Conservation (phyloP, 30 jellyfish, hydroid and myxozoan genomes). For the Mastigias papua region DNA sequence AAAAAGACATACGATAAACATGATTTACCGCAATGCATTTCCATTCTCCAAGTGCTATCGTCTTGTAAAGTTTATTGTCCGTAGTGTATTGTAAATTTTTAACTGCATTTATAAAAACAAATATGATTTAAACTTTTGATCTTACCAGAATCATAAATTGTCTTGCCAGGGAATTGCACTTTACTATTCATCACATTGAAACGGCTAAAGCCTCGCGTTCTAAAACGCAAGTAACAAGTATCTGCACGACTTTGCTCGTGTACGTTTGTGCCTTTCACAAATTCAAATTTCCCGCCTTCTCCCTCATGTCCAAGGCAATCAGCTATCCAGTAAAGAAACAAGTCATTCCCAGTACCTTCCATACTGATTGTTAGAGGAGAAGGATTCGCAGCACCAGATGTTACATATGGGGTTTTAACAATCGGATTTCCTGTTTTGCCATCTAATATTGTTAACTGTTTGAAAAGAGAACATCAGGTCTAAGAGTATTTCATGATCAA, state of each 20-base stretch:
- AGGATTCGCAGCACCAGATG: conserved; percentile 90
- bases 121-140: neutral
- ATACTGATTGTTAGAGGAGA: conserved; percentile 91
- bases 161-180: conserved; percentile 92
- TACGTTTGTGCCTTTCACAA: conserved; percentile 92
- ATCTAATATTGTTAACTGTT: conserved; percentile 77
- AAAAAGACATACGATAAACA: no score
- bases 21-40: no score
- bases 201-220: conserved; percentile 80
- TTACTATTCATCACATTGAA: conserved; percentile 78
- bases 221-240: conserved; percentile 83
- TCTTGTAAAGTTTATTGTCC: no score
- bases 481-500: no score
- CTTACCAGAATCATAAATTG: conserved; percentile 91
- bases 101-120: no score
- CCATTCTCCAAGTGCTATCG: no score
- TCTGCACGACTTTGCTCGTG: conserved; percentile 93
- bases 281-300: conserved; percentile 81
- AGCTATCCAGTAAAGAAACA: conserved; percentile 91
- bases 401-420: conserved; percentile 35
- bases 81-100: no score
- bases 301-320: conserved; percentile 93
- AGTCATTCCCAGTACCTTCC: conserved; percentile 96
- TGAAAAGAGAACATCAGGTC: no score
- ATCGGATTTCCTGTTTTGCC: conserved; percentile 83